phyloP scores from a whole-genome alignment of 2,797 vertebrate genomes.

The Schizopygopsis pylzovi region DNA sequence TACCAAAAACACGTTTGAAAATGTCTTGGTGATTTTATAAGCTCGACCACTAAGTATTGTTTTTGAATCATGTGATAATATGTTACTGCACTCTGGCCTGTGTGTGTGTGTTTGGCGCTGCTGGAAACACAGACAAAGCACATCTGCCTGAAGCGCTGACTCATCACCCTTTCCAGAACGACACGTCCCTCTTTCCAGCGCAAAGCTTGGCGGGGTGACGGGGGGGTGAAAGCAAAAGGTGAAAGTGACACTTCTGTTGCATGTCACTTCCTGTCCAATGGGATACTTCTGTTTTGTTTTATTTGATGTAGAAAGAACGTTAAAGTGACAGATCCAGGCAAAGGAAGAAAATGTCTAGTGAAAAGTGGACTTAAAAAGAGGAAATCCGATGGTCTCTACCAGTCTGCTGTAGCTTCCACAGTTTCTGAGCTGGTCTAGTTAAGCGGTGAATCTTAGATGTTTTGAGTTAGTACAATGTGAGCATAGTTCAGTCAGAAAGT shows the following conservation, averaged over 20 bases:
- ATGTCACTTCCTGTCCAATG: slow-evolving; percentile 28
- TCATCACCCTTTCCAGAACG: slow-evolving; percentile 37
- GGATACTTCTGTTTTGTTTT: slow-evolving; percentile 1
- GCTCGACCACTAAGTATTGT: slow-evolving; percentile 16
- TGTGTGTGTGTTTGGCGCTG: slow-evolving; percentile 16
- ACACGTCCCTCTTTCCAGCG: slow-evolving; percentile 42
- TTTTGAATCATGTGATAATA: slow-evolving; percentile 37
- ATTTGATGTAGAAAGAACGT: background rate
- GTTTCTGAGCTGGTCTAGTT: background rate
- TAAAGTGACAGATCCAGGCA: slow-evolving; percentile 7
- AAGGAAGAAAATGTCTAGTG: slow-evolving; percentile 10
- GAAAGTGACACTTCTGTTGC: slow-evolving; percentile 31
- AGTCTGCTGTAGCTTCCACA: slow-evolving; percentile 3
- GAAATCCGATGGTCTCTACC: background rate
- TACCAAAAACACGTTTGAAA: slow-evolving; percentile 15
- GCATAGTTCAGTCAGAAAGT: slow-evolving; percentile 15
- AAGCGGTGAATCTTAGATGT: background rate
- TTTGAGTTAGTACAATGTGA: background rate
- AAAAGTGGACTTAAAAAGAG: slow-evolving; percentile 23
- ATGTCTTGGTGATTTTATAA: slow-evolving; percentile 22
- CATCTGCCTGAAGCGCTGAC: slow-evolving; percentile 41
- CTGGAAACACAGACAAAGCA: slow-evolving; percentile 37
- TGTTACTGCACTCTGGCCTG: background rate
- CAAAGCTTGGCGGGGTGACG: background rate
- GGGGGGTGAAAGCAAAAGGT: background rate